Evolutionary conservation across 2,113 vertebrate genomes (phyloP).

Genomic region (Atractosteus spatula): DNA sequence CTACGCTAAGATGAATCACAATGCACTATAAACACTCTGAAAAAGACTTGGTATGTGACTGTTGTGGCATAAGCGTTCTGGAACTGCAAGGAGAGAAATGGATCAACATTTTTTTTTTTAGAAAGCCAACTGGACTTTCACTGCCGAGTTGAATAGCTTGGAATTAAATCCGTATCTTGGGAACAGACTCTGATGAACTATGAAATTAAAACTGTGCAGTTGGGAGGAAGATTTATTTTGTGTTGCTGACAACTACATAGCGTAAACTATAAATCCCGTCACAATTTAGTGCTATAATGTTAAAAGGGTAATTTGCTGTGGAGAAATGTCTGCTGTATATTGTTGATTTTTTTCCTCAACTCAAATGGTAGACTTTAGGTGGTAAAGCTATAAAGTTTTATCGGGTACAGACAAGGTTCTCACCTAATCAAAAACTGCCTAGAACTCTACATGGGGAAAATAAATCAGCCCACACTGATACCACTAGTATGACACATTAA

Average conservation of each 20-base stretch:
- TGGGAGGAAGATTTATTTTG: constrained; percentile 5
- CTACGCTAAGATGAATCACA: constrained; percentile 18
- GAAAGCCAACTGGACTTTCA: constrained; percentile 35
- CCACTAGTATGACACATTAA: no score
- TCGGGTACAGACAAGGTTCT: no score
- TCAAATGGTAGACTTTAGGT: no score
- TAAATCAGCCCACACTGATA: no score
- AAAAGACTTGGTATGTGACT: constrained; percentile 16
- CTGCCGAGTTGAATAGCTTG: constrained; percentile 27
- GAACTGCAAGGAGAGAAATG: constrained; percentile 10
- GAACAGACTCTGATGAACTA: constrained; percentile 29
- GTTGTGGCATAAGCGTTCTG: constrained; percentile 13
- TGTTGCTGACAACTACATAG: constrained; percentile 20
- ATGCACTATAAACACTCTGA: constrained; percentile 26
- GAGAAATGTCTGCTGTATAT: constrained; percentile 17
- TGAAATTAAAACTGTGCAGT: constrained; percentile 34
- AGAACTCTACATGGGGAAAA: no score
- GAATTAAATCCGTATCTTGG: constrained; percentile 29
- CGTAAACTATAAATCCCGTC: constrained; percentile 30
- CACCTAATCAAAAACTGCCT: no score
- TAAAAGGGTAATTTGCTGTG: constrained; percentile 25
- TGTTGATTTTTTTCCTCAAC: no score
- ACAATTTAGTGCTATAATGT: constrained; percentile 22
- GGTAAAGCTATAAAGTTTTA: no score
- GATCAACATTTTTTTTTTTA: constrained; percentile 20